Evolutionary conservation across 2,113 vertebrate genomes (phyloP).

Genomic region (Nycticebus coucang): DNA sequence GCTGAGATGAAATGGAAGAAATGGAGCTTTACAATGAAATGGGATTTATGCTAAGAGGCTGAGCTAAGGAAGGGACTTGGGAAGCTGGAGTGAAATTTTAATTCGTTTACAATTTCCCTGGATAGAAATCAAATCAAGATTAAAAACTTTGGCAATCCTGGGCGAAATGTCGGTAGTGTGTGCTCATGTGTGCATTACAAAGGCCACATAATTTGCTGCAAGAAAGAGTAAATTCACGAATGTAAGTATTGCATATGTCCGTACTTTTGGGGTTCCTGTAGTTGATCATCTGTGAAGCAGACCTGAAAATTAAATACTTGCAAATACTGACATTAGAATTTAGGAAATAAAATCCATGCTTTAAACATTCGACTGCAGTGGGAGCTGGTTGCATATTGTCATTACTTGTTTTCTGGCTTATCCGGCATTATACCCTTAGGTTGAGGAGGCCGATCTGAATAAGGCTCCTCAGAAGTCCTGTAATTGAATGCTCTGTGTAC

Average conservation of each 20-base stretch:
- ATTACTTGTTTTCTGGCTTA: neutral
- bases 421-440: neutral
- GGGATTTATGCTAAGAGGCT: slow-evolving; percentile 29
- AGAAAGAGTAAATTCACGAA: neutral
- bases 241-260: neutral
- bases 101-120: slow-evolving; percentile 47
- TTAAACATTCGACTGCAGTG: neutral
- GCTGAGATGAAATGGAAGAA: slow-evolving; percentile 11
- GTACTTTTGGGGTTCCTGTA: neutral
- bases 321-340: neutral
- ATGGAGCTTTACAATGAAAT: slow-evolving; percentile 5
- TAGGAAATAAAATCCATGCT: neutral
- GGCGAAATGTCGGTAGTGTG: neutral
- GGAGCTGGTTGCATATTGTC: neutral
- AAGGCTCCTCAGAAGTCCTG: neutral
- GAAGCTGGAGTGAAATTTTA: slow-evolving; percentile 45
- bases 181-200: neutral
- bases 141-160: slow-evolving; percentile 12
- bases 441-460: neutral
- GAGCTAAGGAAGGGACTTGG: neutral
- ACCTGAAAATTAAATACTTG: slow-evolving; percentile 43
- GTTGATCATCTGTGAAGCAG: slow-evolving; percentile 27
- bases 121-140: slow-evolving; percentile 29
- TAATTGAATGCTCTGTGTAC: neutral
- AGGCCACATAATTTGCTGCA: neutral